phyloP scores from a whole-genome alignment of 1,140 invertebrate genomes.

The Anastrepha obliqua region DNA sequence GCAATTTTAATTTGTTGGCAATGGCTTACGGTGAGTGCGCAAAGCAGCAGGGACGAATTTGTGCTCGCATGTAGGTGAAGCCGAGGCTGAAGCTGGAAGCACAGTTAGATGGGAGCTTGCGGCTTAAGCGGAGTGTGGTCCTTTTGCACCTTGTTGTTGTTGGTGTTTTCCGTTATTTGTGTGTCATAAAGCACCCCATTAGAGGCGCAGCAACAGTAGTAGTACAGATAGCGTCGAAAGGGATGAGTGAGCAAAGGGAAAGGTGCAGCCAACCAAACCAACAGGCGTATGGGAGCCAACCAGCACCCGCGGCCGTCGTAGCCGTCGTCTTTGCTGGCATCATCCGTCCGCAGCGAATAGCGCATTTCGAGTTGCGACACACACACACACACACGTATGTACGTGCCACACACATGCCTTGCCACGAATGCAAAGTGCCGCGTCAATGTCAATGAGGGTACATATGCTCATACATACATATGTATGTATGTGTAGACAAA shows the following conservation, averaged over 20 bases:
- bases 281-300: background rate
- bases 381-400: slow-evolving; percentile 7
- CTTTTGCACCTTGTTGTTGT: background rate
- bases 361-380: slow-evolving; percentile 2
- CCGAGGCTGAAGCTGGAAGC: background rate
- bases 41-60: slow-evolving; percentile 43
- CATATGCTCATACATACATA: background rate
- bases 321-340: background rate
- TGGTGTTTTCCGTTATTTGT: slow-evolving; percentile 55
- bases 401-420: slow-evolving; percentile 55
- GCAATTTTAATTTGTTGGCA: slow-evolving; percentile 54
- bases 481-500: background rate
- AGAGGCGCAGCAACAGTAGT: slow-evolving; percentile 59
- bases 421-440: slow-evolving; percentile 49
- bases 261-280: slow-evolving; percentile 7
- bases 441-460: background rate
- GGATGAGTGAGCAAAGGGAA: slow-evolving; percentile 20
- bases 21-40: slow-evolving; percentile 7
- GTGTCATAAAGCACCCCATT: slow-evolving; percentile 73
- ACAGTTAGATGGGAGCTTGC: background rate
- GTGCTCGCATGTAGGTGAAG: background rate
- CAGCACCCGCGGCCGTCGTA: background rate
- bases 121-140: background rate
- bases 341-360: background rate
- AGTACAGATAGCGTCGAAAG: slow-evolving; percentile 56